A percentile compares a stretch with the other conserved stretches of the same genome.
phyloP scores from a whole-genome alignment of 2,113 vertebrate genomes.

The Pollachius pollachius region DNA sequence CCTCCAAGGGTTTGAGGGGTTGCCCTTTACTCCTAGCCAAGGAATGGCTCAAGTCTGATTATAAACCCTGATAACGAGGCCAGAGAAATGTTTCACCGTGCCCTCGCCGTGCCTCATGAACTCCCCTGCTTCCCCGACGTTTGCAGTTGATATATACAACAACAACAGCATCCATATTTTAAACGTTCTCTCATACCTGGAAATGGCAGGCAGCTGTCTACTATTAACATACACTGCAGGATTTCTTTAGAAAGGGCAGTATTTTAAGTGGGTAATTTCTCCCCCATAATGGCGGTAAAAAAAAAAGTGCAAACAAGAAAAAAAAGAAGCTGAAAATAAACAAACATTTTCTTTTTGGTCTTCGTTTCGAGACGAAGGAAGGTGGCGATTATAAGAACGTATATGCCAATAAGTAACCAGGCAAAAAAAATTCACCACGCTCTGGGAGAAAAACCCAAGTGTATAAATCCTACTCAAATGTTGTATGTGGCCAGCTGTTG shows the following conservation, averaged over 20 bases:
- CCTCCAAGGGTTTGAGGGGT: slow-evolving; percentile 7
- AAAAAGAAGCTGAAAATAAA: not conserved
- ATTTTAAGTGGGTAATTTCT: not conserved
- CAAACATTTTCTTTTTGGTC: not conserved
- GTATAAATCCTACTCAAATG: not conserved
- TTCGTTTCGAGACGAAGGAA: not conserved
- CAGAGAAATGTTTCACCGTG: slow-evolving; percentile 17
- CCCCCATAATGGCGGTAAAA: not conserved
- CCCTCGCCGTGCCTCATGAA: slow-evolving; percentile 23
- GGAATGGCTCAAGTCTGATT: slow-evolving; percentile 24
- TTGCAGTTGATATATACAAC: not conserved
- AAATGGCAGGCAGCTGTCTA: not conserved
- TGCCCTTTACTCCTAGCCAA: slow-evolving; percentile 40
- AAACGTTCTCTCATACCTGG: not conserved
- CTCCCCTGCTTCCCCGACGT: not conserved
- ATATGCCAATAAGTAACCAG: not conserved
- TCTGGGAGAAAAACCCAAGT: not conserved
- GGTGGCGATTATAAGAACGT: not conserved
- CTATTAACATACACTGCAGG: not conserved
- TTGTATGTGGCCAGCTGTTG: slow-evolving; percentile 15
- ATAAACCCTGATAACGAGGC: slow-evolving; percentile 19
- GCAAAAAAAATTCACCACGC: too few relatives aligned
- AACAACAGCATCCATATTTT: not conserved
- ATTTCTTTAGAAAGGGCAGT: not conserved
- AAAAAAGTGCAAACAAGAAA: not conserved